A percentile compares a stretch with the other conserved stretches of the same genome.
phyloP scores from a whole-genome alignment of 1,140 invertebrate genomes.

The Drosophila ohnishii region DNA sequence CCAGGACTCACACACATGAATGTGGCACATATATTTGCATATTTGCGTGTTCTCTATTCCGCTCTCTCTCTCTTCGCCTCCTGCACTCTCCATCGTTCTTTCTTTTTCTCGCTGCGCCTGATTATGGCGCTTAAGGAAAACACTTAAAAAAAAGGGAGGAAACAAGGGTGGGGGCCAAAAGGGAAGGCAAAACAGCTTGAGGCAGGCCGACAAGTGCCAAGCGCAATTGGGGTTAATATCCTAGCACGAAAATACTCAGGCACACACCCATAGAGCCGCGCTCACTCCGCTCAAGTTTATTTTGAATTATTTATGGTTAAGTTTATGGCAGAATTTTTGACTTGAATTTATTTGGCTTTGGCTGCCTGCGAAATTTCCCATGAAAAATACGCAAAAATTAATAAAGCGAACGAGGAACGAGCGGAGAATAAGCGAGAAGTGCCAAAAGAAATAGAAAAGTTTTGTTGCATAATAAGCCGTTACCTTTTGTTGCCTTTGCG shows the following conservation, averaged over 20 bases:
- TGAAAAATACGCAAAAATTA: conserved; percentile 79
- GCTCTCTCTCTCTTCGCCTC: conserved; percentile 31
- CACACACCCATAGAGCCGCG: conserved; percentile 32
- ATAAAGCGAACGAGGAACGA: conserved; percentile 52
- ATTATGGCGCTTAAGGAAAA: conserved; percentile 81
- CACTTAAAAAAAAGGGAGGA: conserved; percentile 66
- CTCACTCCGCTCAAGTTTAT: conserved; percentile 44
- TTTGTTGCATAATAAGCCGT: conserved; percentile 68
- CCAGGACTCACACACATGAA: conserved; percentile 43
- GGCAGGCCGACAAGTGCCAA: conserved; percentile 67
- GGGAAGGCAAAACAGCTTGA: conserved; percentile 25
- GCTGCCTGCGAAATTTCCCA: conserved; percentile 50
- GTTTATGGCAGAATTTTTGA: conserved; percentile 78
- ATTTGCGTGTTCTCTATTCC: conserved; percentile 75
- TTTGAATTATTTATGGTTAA: conserved; percentile 81
- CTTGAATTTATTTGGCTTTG: conserved; percentile 71
- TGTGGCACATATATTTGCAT: conserved; percentile 66
- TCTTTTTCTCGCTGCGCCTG: conserved; percentile 68
- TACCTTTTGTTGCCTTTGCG: conserved; percentile 66
- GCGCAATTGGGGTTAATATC: conserved; percentile 81
- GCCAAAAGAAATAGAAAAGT: conserved; percentile 68
- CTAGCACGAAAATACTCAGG: conserved; percentile 69
- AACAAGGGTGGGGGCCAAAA: not conserved
- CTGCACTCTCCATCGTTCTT: not conserved
- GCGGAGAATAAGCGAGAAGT: conserved; percentile 28